phyloP scores from a whole-genome alignment of 2,797 vertebrate species.

The Phoxinus dragarum region DNA sequence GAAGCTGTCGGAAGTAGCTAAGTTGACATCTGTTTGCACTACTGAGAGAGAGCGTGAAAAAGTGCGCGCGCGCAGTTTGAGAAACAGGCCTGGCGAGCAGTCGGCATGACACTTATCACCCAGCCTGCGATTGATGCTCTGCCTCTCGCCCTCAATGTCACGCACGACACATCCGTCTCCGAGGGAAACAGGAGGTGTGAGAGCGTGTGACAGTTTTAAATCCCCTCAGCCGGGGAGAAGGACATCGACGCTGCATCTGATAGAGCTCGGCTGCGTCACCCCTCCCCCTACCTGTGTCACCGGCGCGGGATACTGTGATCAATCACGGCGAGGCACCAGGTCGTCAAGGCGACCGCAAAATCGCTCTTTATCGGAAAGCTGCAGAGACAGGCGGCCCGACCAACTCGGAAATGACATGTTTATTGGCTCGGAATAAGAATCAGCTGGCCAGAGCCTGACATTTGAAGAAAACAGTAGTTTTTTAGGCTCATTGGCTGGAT shows the following conservation, averaged over 20 bases:
- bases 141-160: conserved; percentile 65
- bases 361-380: conserved; percentile 77
- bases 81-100: conserved; percentile 36
- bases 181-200: conserved; percentile 69
- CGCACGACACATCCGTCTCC: conserved; percentile 76
- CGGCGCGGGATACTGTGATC: conserved; percentile 69
- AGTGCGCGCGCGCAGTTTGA: conserved; percentile 25
- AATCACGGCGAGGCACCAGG: conserved; percentile 76
- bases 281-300: conserved; percentile 51
- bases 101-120: conserved; percentile 53
- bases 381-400: conserved; percentile 73
- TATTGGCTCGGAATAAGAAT: conserved; percentile 73
- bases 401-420: conserved; percentile 80
- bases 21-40: conserved; percentile 40
- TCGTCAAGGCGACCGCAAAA: conserved; percentile 78
- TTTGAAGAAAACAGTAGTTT: conserved; percentile 48
- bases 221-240: conserved; percentile 67
- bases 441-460: conserved; percentile 67
- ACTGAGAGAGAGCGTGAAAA: neutral
- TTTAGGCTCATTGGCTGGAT: conserved; percentile 24
- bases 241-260: conserved; percentile 69
- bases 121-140: conserved; percentile 60
- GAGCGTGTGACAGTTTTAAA: conserved; percentile 67
- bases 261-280: neutral
- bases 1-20: conserved; percentile 14